phyloP scores from a whole-genome alignment of 1,140 invertebrate species.

The Thereuonema tuberculata region DNA sequence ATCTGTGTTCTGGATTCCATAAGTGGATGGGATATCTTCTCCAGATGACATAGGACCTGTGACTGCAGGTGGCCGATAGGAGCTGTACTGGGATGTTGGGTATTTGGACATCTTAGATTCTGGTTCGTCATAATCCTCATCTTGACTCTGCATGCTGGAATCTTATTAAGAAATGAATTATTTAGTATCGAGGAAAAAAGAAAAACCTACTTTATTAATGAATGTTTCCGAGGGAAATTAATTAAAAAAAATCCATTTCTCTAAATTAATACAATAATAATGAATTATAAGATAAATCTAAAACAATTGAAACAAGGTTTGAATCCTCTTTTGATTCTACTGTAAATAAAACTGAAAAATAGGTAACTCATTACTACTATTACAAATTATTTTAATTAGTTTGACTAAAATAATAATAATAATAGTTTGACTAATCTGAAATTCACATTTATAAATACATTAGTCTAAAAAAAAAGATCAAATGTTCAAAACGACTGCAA shows the following conservation, averaged over 20 bases:
- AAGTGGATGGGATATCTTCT: not conserved
- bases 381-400: too few relatives aligned
- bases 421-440: too few relatives aligned
- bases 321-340: too few relatives aligned
- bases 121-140: conserved; percentile 11
- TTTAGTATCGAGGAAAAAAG: not conserved
- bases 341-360: too few relatives aligned
- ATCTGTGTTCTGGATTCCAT: not conserved
- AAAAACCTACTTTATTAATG: not conserved
- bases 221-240: not conserved
- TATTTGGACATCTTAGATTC: conserved; percentile 3
- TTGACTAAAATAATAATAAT: too few relatives aligned
- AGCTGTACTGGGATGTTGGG: not conserved
- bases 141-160: conserved; percentile 8
- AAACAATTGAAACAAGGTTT: too few relatives aligned
- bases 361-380: too few relatives aligned
- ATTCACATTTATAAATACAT: too few relatives aligned
- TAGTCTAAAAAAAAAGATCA: too few relatives aligned
- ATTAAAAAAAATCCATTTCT: too few relatives aligned
- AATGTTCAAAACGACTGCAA: too few relatives aligned
- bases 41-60: conserved; percentile 1
- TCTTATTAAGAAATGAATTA: not conserved
- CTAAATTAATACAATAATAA: too few relatives aligned
- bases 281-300: not conserved
- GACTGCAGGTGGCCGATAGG: not conserved